phyloP scores from a whole-genome alignment of 2,113 vertebrate species.

The Brachypteracias leptosomus region DNA sequence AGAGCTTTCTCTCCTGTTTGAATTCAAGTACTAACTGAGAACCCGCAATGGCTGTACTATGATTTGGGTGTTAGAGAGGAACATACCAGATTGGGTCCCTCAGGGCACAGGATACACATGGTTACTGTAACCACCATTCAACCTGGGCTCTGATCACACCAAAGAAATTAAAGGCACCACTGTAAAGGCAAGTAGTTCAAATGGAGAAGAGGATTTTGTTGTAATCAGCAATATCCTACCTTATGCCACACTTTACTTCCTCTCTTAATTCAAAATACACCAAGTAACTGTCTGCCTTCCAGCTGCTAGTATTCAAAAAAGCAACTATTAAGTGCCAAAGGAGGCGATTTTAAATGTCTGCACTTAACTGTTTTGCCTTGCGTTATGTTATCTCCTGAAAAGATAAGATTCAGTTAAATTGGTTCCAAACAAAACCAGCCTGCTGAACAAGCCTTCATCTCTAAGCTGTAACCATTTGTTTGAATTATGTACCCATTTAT shows the following conservation, averaged over 20 bases:
- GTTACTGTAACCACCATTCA: background rate
- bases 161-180: constrained; percentile 29
- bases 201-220: background rate
- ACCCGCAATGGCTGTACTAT: background rate
- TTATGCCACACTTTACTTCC: background rate
- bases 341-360: background rate
- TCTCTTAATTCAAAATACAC: background rate
- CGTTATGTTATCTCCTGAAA: background rate
- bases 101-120: background rate
- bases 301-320: background rate
- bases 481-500: background rate
- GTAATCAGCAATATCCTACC: background rate
- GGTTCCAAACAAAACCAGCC: background rate
- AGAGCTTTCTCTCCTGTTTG: background rate
- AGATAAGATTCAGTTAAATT: background rate
- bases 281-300: background rate
- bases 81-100: background rate
- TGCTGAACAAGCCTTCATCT: background rate
- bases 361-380: background rate
- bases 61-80: background rate
- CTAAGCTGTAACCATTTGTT: background rate
- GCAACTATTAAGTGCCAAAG: background rate
- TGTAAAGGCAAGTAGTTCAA: constrained; percentile 22
- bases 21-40: background rate
- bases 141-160: background rate